Conservation (phyloP, 2,888 invertebrate genomes). For the Acronicta psi region DNA sequence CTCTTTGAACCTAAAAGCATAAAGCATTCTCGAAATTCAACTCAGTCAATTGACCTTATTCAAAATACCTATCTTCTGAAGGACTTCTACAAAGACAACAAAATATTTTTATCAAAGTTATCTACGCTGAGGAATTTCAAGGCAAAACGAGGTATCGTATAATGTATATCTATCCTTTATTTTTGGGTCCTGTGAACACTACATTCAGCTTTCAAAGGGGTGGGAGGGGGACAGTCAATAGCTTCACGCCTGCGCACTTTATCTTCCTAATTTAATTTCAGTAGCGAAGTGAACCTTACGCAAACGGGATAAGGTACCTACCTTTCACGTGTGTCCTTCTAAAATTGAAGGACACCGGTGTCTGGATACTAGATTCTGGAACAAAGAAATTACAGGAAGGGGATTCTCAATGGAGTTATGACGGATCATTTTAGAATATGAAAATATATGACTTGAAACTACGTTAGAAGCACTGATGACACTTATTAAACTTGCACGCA, state of each 20-base stretch:
- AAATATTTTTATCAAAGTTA: not conserved
- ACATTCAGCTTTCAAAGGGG: conserved; percentile 67
- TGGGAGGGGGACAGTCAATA: conserved; percentile 75
- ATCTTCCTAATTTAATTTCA: conserved; percentile 35
- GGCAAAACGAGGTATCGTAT: conserved; percentile 6
- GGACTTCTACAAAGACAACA: conserved; percentile 13
- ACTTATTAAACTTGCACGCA: too few species aligned
- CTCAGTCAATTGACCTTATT: not conserved
- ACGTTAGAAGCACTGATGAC: too few species aligned
- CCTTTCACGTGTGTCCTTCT: conserved; percentile 12
- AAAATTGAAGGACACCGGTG: conserved; percentile 51
- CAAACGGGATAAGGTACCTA: conserved; percentile 26
- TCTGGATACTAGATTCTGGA: conserved; percentile 48
- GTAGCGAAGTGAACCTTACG: conserved; percentile 43
- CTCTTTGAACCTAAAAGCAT: not conserved
- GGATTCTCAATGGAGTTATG: not conserved
- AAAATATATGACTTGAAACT: too few species aligned
- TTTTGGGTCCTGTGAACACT: conserved; percentile 69
- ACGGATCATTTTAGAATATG: not conserved
- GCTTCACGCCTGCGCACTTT: conserved; percentile 75
- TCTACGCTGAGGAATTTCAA: conserved; percentile 11
- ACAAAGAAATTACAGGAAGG: conserved; percentile 40
- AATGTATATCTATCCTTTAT: conserved; percentile 47
- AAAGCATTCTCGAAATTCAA: conserved; percentile 5
- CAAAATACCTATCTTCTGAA: not conserved